Evolutionary conservation across 2,888 invertebrate species (phyloP).

Genomic region (Ceramica pisi): DNA sequence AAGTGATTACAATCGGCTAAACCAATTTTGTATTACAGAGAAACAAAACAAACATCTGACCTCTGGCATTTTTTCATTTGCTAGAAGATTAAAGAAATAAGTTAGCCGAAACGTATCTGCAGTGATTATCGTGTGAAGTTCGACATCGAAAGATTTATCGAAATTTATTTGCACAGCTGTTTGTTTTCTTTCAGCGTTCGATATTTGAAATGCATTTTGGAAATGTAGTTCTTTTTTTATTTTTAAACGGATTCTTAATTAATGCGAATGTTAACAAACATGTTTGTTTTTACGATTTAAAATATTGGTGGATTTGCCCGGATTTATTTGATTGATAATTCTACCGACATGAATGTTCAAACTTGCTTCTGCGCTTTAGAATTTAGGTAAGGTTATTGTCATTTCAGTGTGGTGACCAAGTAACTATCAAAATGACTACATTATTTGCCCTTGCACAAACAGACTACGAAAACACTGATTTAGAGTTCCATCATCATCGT

Average conservation of each 20-base stretch:
- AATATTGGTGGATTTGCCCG: background rate
- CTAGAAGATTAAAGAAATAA: slow-evolving; percentile 33
- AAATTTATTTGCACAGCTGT: slow-evolving; percentile 68
- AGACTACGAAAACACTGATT: too few relatives aligned
- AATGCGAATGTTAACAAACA: slow-evolving; percentile 17
- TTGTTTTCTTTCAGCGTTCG: slow-evolving; percentile 63
- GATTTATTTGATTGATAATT: background rate
- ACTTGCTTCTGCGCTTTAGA: background rate
- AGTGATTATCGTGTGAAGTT: slow-evolving; percentile 43
- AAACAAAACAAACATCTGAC: slow-evolving; percentile 14
- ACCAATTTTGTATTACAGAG: background rate
- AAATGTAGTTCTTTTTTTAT: slow-evolving; percentile 10
- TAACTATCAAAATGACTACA: too few relatives aligned
- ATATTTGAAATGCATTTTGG: slow-evolving; percentile 35
- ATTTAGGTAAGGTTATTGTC: too few relatives aligned
- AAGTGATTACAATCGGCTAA: background rate
- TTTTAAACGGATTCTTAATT: slow-evolving; percentile 21
- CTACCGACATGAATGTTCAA: background rate
- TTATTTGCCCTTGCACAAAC: too few relatives aligned
- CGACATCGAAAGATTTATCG: slow-evolving; percentile 70
- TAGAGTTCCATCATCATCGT: too few relatives aligned
- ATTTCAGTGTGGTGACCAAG: too few relatives aligned
- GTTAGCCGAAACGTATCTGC: slow-evolving; percentile 45
- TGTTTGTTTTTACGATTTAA: slow-evolving; percentile 20
- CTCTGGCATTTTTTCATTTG: slow-evolving; percentile 8